Evolutionary conservation across 2,113 vertebrate species (phyloP).

Genomic region (Oxyura jamaicensis): DNA sequence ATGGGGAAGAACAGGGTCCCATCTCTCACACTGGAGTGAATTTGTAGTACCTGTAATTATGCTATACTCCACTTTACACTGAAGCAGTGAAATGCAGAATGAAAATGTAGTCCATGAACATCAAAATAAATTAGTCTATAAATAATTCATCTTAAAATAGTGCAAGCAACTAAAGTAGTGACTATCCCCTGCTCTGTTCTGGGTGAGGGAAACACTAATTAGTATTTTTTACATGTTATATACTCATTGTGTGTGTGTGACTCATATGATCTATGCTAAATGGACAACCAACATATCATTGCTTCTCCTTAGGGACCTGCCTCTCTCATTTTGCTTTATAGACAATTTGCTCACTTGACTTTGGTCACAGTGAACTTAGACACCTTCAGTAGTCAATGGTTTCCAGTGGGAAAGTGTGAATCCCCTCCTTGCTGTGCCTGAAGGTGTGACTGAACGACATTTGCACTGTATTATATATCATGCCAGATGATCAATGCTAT

Average conservation of each 20-base stretch:
- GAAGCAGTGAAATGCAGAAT: background rate
- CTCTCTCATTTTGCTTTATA: background rate
- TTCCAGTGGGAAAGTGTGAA: background rate
- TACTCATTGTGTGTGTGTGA: background rate
- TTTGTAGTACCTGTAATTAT: background rate
- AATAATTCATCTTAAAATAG: background rate
- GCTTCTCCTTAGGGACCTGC: background rate
- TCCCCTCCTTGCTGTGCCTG: background rate
- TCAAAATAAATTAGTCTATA: background rate
- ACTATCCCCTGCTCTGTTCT: background rate
- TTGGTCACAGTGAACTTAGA: background rate
- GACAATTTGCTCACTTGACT: background rate
- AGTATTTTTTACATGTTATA: background rate
- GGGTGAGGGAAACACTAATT: background rate
- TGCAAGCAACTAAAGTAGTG: background rate
- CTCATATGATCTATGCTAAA: background rate
- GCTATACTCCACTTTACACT: background rate
- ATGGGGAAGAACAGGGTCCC: background rate
- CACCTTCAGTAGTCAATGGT: background rate
- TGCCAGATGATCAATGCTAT: background rate
- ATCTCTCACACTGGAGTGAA: accelerated
- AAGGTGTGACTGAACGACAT: background rate
- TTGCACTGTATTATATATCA: background rate
- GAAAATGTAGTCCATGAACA: background rate
- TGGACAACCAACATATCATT: background rate